A percentile compares a stretch with the other conserved stretches of the same genome.
These are phyloP conservation scores for Helobdella robusta DNA, from an alignment of 2,888 invertebrate genomes.

Conservation along the genomic window DNA sequence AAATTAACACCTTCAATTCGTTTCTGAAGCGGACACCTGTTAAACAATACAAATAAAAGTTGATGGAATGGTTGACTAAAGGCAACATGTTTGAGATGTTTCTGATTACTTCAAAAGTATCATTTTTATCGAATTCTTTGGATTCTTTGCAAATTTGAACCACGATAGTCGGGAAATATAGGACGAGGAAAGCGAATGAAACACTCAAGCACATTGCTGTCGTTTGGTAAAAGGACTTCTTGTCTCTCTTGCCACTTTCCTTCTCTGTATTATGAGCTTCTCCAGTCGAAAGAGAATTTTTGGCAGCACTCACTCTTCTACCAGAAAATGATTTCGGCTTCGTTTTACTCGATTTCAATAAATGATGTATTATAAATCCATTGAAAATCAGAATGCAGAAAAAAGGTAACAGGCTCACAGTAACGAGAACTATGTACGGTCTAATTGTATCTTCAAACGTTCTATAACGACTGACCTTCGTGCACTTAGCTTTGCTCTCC, in stretches of 20 bases:
- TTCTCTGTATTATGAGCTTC: neutral
- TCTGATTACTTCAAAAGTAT: conserved; percentile 32
- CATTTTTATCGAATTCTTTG: conserved; percentile 32
- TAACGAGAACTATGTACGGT: conserved; percentile 35
- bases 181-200: conserved; percentile 36
- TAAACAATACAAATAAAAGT: conserved; percentile 35
- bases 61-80: conserved; percentile 35
- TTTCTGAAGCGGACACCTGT: conserved; percentile 33
- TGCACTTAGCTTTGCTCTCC: conserved; percentile 32
- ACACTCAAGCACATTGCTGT: conserved; percentile 35
- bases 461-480: conserved; percentile 28
- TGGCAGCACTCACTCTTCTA: neutral
- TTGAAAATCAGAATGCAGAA: conserved; percentile 33
- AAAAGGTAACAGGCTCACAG: conserved; percentile 30
- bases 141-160: conserved; percentile 35
- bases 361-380: conserved; percentile 30
- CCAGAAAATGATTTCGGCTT: conserved; percentile 17
- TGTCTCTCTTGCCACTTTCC: neutral
- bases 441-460: conserved; percentile 33
- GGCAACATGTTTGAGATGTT: conserved; percentile 34
- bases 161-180: conserved; percentile 33
- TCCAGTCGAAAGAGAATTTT: neutral
- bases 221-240: conserved; percentile 32
- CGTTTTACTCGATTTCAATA: conserved; percentile 24
- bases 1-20: conserved; percentile 31